Evolutionary conservation across 1,140 invertebrate species (phyloP).

Genomic region (Drosophila sechellia): DNA sequence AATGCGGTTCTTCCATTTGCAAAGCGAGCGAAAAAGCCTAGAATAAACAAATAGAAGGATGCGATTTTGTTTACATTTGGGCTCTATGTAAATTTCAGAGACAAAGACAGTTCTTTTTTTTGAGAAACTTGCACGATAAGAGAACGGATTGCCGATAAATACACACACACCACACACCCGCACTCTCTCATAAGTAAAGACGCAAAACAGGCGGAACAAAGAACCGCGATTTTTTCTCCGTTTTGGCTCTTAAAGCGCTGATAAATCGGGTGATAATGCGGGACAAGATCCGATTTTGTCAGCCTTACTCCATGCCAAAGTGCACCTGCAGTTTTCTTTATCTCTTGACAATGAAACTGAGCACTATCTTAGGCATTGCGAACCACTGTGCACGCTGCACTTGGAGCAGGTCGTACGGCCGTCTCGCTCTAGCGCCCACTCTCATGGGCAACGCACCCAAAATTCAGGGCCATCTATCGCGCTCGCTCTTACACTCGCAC

Average conservation of each 20-base stretch:
- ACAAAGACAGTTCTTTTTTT: conserved; percentile 10
- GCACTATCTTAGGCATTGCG: conserved; percentile 11
- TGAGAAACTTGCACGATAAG: conserved; percentile 67
- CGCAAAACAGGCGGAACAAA: conserved; percentile 52
- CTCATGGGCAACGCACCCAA: conserved; percentile 69
- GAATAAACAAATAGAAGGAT: conserved; percentile 13
- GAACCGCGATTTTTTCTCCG: conserved; percentile 6
- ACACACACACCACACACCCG: conserved; percentile 31
- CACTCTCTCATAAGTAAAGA: conserved; percentile 34
- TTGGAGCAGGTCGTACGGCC: conserved; percentile 50
- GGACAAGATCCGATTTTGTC: not conserved
- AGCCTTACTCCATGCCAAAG: not conserved
- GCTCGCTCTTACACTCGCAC: conserved; percentile 52
- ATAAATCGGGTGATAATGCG: conserved; percentile 8
- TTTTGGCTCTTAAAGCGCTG: conserved; percentile 3
- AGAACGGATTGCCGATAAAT: conserved; percentile 72
- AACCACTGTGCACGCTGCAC: conserved; percentile 70
- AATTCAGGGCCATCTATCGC: conserved; percentile 64
- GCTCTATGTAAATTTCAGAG: not conserved
- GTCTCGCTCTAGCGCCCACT: conserved; percentile 47
- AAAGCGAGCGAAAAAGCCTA: conserved; percentile 8
- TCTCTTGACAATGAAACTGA: not conserved
- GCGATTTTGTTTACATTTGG: conserved; percentile 70
- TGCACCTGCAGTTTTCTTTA: conserved; percentile 25
- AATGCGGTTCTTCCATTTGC: not conserved